Evolutionary conservation across 2,888 invertebrate genomes (phyloP).

Genomic region (Drosophila tripunctata): DNA sequence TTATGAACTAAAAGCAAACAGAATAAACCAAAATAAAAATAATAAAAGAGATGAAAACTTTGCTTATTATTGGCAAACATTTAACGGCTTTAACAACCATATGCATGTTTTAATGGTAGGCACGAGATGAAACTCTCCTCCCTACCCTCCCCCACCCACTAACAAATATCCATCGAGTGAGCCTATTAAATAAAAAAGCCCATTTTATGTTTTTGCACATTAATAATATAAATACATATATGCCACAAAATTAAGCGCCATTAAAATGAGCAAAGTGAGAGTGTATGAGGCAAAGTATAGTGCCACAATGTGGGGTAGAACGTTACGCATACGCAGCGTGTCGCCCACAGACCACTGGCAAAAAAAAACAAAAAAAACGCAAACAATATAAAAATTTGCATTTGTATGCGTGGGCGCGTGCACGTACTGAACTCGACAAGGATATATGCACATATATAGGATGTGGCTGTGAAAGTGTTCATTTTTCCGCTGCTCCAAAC

Average conservation of each 20-base stretch:
- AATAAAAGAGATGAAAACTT: slow-evolving; percentile 22
- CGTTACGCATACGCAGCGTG: slow-evolving; percentile 62
- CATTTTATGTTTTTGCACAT: slow-evolving; percentile 63
- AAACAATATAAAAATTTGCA: slow-evolving; percentile 66
- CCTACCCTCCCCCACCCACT: too few relatives aligned
- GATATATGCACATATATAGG: not conserved
- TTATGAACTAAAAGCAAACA: slow-evolving; percentile 50
- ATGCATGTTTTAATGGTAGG: slow-evolving; percentile 40
- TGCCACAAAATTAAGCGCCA: slow-evolving; percentile 64
- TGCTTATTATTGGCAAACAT: slow-evolving; percentile 30
- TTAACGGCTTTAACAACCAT: slow-evolving; percentile 30
- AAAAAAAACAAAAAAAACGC: slow-evolving; percentile 58
- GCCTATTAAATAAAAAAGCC: slow-evolving; percentile 40
- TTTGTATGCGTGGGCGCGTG: slow-evolving; percentile 62
- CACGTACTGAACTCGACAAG: slow-evolving; percentile 30
- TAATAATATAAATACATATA: slow-evolving; percentile 62
- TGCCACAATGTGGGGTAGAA: slow-evolving; percentile 46
- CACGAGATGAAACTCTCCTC: slow-evolving; percentile 29
- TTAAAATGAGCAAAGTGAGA: slow-evolving; percentile 47
- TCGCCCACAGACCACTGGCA: slow-evolving; percentile 38
- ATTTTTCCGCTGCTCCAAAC: slow-evolving; percentile 20
- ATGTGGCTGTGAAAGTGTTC: not conserved
- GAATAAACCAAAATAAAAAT: slow-evolving; percentile 3
- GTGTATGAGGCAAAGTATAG: not conserved
- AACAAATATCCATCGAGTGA: slow-evolving; percentile 6